A percentile compares a stretch with the other conserved stretches of the same genome.
Evolutionary conservation across 2,113 vertebrate species (phyloP).

Genomic region (Microcebus jonahi): DNA sequence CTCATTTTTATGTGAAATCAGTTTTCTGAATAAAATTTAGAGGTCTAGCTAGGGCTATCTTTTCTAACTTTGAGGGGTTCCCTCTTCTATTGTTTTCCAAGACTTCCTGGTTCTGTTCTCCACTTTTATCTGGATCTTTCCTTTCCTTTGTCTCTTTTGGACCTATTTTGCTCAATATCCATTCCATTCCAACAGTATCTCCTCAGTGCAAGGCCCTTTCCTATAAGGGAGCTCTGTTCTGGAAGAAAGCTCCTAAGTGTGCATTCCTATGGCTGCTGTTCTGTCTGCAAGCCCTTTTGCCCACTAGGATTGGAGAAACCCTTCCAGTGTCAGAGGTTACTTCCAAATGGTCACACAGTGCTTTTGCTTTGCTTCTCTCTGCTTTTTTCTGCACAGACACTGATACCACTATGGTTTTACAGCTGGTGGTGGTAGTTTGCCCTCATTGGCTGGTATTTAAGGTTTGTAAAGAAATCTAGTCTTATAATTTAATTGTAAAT

Average conservation of each 20-base stretch:
- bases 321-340: neutral
- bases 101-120: neutral
- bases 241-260: neutral
- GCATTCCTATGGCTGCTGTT: neutral
- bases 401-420: neutral
- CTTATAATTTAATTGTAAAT: neutral
- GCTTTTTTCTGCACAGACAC: neutral
- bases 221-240: neutral
- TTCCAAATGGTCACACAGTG: accelerated
- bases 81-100: neutral
- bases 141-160: neutral
- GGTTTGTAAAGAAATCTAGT: neutral
- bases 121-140: neutral
- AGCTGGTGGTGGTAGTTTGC: neutral
- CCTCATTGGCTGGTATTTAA: neutral
- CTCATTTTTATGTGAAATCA: conserved; percentile 42
- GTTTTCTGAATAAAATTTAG: conserved; percentile 27
- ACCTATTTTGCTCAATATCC: neutral
- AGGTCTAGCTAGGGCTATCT: neutral
- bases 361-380: neutral
- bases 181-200: neutral
- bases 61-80: conserved; percentile 15
- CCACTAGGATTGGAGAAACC: neutral
- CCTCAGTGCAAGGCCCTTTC: neutral
- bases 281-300: accelerated